Conservation (phyloP, 2,113 vertebrate species). For the Micromys minutus region DNA sequence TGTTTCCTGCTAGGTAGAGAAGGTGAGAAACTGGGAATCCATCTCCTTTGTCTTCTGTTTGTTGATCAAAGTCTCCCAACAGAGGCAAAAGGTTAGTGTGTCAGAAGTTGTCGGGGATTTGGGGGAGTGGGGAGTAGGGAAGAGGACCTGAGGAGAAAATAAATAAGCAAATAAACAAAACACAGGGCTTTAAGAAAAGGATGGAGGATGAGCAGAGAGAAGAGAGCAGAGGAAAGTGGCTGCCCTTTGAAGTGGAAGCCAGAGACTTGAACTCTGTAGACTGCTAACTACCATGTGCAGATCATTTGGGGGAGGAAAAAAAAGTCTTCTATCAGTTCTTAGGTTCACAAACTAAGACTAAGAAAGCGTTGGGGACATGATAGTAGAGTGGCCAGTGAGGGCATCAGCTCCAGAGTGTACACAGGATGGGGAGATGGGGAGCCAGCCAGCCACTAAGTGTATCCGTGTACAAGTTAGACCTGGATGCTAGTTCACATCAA, state of each 20-base stretch:
- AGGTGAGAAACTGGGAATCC: not conserved
- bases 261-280: not conserved
- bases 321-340: not conserved
- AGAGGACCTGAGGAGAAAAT: not conserved
- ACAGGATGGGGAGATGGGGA: accelerated
- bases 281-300: not conserved
- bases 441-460: too few species aligned
- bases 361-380: not conserved
- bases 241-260: not conserved
- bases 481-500: not conserved
- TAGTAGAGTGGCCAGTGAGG: not conserved
- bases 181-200: not conserved
- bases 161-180: not conserved
- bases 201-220: not conserved
- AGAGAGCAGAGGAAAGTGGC: too few species aligned
- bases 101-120: not conserved
- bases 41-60: not conserved
- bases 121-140: not conserved
- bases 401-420: not conserved
- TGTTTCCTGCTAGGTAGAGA: not conserved
- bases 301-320: not conserved
- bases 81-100: not conserved
- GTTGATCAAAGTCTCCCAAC: not conserved
- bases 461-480: not conserved
- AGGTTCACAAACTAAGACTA: not conserved